These are phyloP conservation scores for Phylloscopus whistleri DNA, from an alignment of 2,113 vertebrate species.

Conservation along the genomic window DNA sequence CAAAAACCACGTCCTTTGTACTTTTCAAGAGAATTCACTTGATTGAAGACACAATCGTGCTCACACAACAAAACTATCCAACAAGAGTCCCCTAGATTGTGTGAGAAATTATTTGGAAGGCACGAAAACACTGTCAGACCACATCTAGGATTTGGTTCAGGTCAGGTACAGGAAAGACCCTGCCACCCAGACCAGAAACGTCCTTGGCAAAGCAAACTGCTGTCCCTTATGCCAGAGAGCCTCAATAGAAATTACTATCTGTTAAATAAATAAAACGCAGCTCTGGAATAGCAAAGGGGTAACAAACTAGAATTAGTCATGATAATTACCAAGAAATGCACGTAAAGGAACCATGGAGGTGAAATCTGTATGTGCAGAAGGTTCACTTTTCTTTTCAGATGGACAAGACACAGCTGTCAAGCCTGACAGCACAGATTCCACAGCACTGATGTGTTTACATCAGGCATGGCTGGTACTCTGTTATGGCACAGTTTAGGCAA, in stretches of 20 bases:
- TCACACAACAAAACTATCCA: background rate
- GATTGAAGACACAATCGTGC: background rate
- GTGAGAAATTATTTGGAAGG: background rate
- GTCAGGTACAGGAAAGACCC: background rate
- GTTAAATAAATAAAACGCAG: background rate
- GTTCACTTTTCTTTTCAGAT: background rate
- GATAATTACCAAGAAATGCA: background rate
- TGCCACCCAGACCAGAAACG: background rate
- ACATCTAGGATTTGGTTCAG: background rate
- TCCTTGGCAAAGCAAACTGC: background rate
- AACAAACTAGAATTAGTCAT: background rate
- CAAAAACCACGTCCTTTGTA: background rate
- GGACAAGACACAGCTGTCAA: background rate
- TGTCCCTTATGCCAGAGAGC: background rate
- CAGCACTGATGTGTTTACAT: background rate
- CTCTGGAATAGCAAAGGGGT: background rate
- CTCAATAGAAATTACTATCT: background rate
- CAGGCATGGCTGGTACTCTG: background rate
- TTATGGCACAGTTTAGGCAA: background rate
- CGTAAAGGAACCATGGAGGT: background rate
- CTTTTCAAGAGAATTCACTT: background rate
- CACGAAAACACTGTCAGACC: rapidly evolving
- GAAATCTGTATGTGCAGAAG: background rate
- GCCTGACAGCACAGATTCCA: background rate
- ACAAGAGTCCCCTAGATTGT: background rate